Conservation (phyloP, 1,140 invertebrate genomes). For the Apis cerana region DNA sequence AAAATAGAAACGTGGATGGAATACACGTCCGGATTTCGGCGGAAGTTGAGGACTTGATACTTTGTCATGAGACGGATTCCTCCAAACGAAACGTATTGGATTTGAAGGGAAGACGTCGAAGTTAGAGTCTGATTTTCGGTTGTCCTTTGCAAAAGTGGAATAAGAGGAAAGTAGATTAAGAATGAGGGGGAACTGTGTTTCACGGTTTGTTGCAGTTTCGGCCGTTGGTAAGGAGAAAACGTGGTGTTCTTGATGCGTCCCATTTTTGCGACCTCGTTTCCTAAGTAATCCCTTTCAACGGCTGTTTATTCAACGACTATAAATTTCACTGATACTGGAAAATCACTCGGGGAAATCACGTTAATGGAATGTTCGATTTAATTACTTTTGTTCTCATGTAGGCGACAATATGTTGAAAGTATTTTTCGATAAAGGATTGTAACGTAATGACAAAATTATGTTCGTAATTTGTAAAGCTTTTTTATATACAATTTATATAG, state of each 20-base stretch:
- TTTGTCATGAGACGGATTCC: conserved; percentile 20
- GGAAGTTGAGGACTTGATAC: conserved; percentile 15
- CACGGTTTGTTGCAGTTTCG: conserved; percentile 23
- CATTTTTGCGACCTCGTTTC: neutral
- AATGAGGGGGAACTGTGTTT: conserved; percentile 22
- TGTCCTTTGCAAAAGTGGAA: conserved; percentile 8
- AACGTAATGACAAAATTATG: neutral
- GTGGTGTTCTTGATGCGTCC: neutral
- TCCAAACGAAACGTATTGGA: conserved; percentile 25
- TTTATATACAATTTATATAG: neutral
- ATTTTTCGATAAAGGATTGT: neutral
- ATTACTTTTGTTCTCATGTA: neutral
- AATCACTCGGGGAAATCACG: neutral
- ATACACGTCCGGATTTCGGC: neutral
- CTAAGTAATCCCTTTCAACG: conserved; percentile 7
- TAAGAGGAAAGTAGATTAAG: conserved; percentile 39
- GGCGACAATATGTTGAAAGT: neutral
- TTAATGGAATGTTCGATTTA: neutral
- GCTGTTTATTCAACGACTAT: neutral
- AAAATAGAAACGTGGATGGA: neutral
- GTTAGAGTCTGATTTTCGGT: conserved; percentile 7
- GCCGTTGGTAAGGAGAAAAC: neutral
- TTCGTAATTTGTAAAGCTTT: neutral
- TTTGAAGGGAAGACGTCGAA: neutral
- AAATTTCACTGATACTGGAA: neutral